Evolutionary conservation across 2,797 vertebrate genomes (phyloP), one percentile per base, ranked within the genome.

Genomic region (Peromyscus eremicus): DNA sequence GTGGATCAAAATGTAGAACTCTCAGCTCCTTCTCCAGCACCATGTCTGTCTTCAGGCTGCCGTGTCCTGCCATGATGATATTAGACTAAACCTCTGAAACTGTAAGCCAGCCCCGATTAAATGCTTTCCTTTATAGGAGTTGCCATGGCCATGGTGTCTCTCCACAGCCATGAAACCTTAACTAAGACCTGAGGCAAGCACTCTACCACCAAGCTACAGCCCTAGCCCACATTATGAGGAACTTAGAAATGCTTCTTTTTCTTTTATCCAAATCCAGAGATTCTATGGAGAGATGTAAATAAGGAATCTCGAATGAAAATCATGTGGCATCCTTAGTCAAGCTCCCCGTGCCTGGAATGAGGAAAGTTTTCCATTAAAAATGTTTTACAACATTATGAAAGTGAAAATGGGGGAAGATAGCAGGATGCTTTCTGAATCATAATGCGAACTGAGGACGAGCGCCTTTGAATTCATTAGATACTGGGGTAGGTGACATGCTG

Each of bases 241-340:
- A 84, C 16, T 55, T 34, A 43, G 70, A 29, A 16, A 82, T 64
- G 60, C 93, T 87, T 60, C n/a, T 91, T 94, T 93, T 88, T 92
- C 60, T 90, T 62, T 95, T 75, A 82, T 92, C 9, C 64, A 92
- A 92, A 94, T 76, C 87, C 29, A 88, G 96, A 97, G 98, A 98
- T 96, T 97, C 85, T 1, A 94, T 97, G 94, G 97, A 98, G 82
- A 98, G 97, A 97, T 73, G 93, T 37, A 98, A 98, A 96, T 40
- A 98, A 98, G 96, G 93, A 97, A 97, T 96, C 95, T 96, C 93
- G 95, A 96, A 98, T 96, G 90, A 98, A 98, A 98, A 90, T 55
- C 94, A 96, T 10, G 95, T 97, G 97, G 97, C 95, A 96, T 94
- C 95, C 95, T 88, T 97, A 98, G 94, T 94, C 4, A 97, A 98